These are phyloP conservation scores for Nipponia nippon DNA, from an alignment of 2,113 vertebrate species.

Conservation along the genomic window DNA sequence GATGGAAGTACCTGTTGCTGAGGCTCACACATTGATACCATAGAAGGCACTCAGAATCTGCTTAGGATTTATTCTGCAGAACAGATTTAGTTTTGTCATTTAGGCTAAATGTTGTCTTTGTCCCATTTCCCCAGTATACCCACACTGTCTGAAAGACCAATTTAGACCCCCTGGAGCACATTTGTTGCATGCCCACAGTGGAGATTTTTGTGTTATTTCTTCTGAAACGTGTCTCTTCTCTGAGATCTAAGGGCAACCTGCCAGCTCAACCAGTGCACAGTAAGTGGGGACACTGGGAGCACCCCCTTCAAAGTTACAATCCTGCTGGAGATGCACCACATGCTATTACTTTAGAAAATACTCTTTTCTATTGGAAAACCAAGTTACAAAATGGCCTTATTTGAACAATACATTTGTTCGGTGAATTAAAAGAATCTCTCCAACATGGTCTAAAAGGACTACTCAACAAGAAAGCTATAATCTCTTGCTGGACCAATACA, in stretches of 20 bases:
- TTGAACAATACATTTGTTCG: not conserved
- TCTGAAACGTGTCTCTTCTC: not conserved
- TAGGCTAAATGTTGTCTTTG: not conserved
- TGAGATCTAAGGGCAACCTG: not conserved
- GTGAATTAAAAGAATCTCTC: not conserved
- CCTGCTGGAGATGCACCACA: not conserved
- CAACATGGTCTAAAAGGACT: not conserved
- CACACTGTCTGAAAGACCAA: not conserved
- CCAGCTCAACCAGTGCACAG: not conserved
- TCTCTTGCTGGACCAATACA: not conserved
- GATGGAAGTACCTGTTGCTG: not conserved
- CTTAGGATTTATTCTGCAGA: not conserved
- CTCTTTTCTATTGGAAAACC: not conserved
- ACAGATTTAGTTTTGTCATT: not conserved
- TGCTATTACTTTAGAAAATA: not conserved
- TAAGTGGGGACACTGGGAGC: not conserved
- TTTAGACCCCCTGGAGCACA: not conserved
- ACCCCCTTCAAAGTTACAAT: not conserved
- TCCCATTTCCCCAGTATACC: not conserved
- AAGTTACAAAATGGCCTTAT: not conserved
- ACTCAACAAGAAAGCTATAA: not conserved
- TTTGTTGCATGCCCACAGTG: not conserved
- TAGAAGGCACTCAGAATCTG: not conserved
- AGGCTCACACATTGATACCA: not conserved
- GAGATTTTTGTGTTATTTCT: not conserved